A percentile compares a stretch with the other conserved stretches of the same genome.
Conservation (phyloP, 64 coral and sea anemone species). For the Montipora capricornis region DNA sequence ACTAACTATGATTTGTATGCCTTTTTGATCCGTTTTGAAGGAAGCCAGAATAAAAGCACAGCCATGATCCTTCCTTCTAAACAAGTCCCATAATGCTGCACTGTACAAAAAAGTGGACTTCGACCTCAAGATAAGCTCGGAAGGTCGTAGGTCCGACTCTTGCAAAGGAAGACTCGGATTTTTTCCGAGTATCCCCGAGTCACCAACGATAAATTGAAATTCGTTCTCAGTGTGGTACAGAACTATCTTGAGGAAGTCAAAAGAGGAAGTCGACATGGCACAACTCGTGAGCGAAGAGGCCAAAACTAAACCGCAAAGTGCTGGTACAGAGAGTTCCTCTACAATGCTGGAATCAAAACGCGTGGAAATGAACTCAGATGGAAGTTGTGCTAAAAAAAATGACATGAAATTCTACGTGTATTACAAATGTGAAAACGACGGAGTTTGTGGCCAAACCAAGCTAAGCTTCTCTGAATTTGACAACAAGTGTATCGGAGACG, state of each 20-base stretch:
- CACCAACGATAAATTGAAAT: no score
- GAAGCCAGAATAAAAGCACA: background rate
- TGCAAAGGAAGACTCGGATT: no score
- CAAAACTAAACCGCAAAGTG: no score
- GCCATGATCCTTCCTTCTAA: background rate
- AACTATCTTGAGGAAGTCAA: no score
- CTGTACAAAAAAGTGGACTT: no score
- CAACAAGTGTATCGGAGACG: slow-evolving; percentile 22
- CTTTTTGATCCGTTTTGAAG: background rate
- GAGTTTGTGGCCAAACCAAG: background rate
- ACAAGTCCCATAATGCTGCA: slow-evolving; percentile 11
- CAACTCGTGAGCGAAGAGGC: no score
- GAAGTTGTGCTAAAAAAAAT: background rate
- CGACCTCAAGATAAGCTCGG: no score
- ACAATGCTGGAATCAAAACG: background rate
- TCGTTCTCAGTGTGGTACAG: no score
- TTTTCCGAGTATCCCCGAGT: no score
- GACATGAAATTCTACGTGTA: slow-evolving; percentile 32
- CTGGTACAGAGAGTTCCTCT: background rate
- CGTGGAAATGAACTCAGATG: background rate
- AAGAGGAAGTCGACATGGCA: no score
- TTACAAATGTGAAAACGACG: background rate
- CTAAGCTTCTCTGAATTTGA: slow-evolving; percentile 15
- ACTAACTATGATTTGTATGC: no score
- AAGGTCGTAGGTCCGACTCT: no score